These are phyloP conservation scores for Acleris cristana DNA, from an alignment of 2,888 invertebrate genomes.

Conservation along the genomic window DNA sequence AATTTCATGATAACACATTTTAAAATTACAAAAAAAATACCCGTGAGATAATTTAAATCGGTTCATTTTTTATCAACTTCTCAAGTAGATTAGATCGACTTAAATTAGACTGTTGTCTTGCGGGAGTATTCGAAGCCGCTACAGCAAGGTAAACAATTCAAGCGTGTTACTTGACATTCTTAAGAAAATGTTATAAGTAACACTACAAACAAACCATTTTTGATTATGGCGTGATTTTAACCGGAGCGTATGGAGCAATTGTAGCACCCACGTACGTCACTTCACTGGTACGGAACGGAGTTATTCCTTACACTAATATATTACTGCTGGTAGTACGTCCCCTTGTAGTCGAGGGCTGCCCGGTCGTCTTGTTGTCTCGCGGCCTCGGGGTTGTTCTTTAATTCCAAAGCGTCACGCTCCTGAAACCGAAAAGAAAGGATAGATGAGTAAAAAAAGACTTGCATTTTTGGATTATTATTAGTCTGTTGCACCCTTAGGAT, in stretches of 20 bases:
- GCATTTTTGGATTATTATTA: not conserved
- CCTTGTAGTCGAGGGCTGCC: slow-evolving; percentile 85
- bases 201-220: not conserved
- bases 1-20: not conserved
- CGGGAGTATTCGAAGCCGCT: no score
- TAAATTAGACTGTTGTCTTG: no score
- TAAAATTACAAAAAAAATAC: not conserved
- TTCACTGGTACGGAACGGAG: not conserved
- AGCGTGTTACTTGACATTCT: no score
- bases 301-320: slow-evolving; percentile 16
- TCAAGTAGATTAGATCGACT: no score
- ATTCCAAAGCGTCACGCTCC: slow-evolving; percentile 84
- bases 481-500: no score
- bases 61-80: no score
- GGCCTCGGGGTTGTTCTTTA: slow-evolving; percentile 80
- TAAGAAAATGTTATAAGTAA: not conserved
- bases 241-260: not conserved
- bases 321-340: slow-evolving; percentile 83
- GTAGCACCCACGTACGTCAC: not conserved
- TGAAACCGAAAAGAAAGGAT: slow-evolving; percentile 55
- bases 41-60: no score
- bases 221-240: not conserved
- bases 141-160: no score
- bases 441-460: not conserved
- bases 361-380: slow-evolving; percentile 70